Evolutionary conservation across 2,888 invertebrate genomes (phyloP), one percentile per base, ranked within the genome.

Genomic region (Platynereis dumerilii): DNA sequence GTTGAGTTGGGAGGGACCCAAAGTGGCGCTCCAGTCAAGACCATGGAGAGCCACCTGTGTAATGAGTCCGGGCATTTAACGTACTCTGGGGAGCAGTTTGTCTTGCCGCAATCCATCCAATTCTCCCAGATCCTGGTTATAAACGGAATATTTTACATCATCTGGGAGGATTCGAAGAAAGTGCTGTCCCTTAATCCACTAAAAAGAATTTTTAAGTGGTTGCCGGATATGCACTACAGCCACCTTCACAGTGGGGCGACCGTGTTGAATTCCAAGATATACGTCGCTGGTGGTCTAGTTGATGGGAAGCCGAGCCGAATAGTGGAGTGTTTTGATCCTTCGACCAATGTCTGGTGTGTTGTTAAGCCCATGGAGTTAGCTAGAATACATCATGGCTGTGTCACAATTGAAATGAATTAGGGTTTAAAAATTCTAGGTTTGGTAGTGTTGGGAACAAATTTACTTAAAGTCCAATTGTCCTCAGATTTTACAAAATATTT

Each of bases 141-240:
- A 20, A 75, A 79, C 66, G 76, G 74, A 7, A 75, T 80, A 26
- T 80, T 82, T 70, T 82, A 81, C 72, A 82, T 83, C 64, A 74
- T 83, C n/a, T 83, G 83, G 82, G 79, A 82, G 65, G 80, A 82
- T 66, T 68, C 76, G 1, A 76, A 76, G 65, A 80, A 80, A 67
- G 69, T 82, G 66, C 80, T 82, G 63, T 76, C 79, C 2, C 71
- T 83, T 20, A 78, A 81, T 65, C 81, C 81, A 15, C 72, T 75
- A 58, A 81, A 78, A 66, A 69, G 81, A 57, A 81, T 78, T 64
- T 81, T 82, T 74, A 75, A 78, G 42, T 69, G 74, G 52, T 72
- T 82, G 24, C 74, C 80, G 1, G 76, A 78, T 61, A 68, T 80
- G 72, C 70, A 73, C 53, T 76, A 76, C 66, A 66, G 71, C 26